These are phyloP conservation scores for Molothrus aeneus DNA, from an alignment of 2,797 vertebrate genomes.

Conservation along the genomic window DNA sequence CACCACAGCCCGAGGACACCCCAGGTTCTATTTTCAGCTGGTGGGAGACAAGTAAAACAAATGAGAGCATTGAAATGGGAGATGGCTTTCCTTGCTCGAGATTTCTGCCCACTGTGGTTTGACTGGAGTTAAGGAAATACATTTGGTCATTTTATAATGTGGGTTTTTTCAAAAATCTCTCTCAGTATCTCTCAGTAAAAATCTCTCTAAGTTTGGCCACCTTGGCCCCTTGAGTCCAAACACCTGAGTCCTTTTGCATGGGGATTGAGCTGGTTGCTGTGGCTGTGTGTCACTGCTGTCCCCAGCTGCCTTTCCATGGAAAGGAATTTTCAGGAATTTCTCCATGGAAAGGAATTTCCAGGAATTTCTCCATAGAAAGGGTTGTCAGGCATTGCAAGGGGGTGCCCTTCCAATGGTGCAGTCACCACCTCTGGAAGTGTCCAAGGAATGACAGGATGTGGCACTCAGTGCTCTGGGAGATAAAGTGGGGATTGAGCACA, in stretches of 20 bases:
- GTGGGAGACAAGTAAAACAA: neutral
- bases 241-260: accelerated
- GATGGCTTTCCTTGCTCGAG: neutral
- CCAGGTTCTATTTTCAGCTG: accelerated
- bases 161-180: accelerated
- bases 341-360: neutral
- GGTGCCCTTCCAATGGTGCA: neutral
- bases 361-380: neutral
- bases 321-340: neutral
- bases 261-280: neutral
- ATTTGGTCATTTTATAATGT: neutral
- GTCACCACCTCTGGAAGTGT: neutral
- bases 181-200: neutral
- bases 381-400: neutral
- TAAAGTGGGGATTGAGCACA: too few relatives aligned
- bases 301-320: neutral
- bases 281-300: neutral
- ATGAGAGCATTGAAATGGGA: neutral
- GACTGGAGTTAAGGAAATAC: neutral
- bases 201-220: neutral
- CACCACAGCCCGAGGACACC: too few relatives aligned
- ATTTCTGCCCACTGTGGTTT: neutral
- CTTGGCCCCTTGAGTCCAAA: neutral
- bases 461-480: neutral
- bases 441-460: accelerated